phyloP scores from a whole-genome alignment of 2,113 vertebrate genomes.

The Dasyprocta punctata region DNA sequence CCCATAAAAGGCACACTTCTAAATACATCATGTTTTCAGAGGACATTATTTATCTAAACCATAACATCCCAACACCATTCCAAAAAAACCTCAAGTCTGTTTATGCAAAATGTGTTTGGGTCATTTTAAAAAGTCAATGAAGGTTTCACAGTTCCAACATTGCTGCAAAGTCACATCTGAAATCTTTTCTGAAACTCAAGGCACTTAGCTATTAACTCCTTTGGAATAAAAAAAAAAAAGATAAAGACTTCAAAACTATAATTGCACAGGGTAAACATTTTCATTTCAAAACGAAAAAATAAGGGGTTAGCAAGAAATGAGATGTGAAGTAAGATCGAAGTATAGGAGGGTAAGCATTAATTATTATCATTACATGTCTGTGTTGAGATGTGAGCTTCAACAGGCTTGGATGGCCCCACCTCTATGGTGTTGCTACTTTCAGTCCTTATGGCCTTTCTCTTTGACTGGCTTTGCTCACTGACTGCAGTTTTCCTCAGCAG shows the following conservation, averaged over 20 bases:
- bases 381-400: neutral
- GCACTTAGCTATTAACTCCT: neutral
- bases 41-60: neutral
- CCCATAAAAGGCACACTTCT: neutral
- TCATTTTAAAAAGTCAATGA: neutral
- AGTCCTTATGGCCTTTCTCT: neutral
- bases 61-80: neutral
- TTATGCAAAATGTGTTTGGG: neutral
- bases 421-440: neutral
- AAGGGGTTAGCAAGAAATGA: neutral
- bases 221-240: neutral
- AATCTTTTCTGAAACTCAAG: neutral
- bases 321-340: neutral
- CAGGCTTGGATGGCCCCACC: too few species aligned
- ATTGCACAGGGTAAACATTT: neutral
- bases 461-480: neutral
- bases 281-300: neutral
- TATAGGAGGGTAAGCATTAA: neutral
- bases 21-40: neutral
- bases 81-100: neutral
- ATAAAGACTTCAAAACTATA: neutral
- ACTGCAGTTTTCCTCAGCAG: neutral
- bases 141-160: neutral
- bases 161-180: neutral
- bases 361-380: neutral